Conservation (phyloP, 2,888 invertebrate genomes). For the Panopea generosa region DNA sequence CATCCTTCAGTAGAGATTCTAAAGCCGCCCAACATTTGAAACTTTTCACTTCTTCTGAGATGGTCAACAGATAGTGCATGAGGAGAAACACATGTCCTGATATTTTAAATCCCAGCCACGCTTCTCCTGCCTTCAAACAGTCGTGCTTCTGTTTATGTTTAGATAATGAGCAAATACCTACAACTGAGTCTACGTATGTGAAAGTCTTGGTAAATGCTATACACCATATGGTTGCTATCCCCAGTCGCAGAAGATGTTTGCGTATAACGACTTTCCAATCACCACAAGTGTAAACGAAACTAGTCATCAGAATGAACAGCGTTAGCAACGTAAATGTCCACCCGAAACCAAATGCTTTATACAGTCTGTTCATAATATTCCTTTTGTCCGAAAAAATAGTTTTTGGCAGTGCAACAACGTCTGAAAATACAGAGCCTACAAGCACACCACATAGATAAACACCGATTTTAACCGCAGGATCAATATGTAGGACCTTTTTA, state of each 20-base stretch:
- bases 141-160: conserved; percentile 61
- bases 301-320: conserved; percentile 93
- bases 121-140: conserved; percentile 90
- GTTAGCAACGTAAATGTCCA: conserved; percentile 94
- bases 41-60: conserved; percentile 96
- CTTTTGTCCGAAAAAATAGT: conserved; percentile 96
- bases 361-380: conserved; percentile 96
- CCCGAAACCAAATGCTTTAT: conserved; percentile 99
- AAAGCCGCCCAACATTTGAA: conserved; percentile 97
- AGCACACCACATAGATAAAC: conserved; percentile 94
- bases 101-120: conserved; percentile 97
- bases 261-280: conserved; percentile 88
- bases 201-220: conserved; percentile 93
- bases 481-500: conserved; percentile 94
- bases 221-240: conserved; percentile 95
- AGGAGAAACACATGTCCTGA: conserved; percentile 98
- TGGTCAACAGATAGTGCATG: conserved; percentile 95
- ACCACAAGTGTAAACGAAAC: conserved; percentile 94
- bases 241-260: conserved; percentile 91
- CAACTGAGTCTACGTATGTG: conserved; percentile 90
- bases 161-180: conserved; percentile 82
- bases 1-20: conserved; percentile 89
- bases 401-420: conserved; percentile 92
- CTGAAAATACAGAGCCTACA: conserved; percentile 93
- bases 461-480: conserved; percentile 92